These are phyloP conservation scores for Ophioninae sp. DNA, from an alignment of 2,888 invertebrate genomes.

Conservation along the genomic window DNA sequence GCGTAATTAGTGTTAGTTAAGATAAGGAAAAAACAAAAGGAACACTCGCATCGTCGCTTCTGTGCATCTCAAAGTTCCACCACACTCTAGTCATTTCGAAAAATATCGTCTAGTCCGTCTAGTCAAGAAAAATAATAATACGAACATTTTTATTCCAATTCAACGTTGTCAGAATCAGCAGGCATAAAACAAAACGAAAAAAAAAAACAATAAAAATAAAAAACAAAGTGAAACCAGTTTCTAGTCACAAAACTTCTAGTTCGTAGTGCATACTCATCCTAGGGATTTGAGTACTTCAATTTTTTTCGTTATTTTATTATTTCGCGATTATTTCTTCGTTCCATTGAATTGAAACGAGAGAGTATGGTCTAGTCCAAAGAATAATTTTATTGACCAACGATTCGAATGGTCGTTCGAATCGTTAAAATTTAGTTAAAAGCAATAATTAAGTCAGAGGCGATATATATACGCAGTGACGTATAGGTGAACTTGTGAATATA, in stretches of 20 bases:
- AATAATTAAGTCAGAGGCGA: slow-evolving; percentile 28
- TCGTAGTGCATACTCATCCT: slow-evolving; percentile 46
- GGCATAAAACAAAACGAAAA: neutral
- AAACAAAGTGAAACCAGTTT: neutral
- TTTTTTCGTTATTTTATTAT: slow-evolving; percentile 61
- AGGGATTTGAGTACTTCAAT: slow-evolving; percentile 63
- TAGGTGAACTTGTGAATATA: neutral
- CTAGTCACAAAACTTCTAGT: slow-evolving; percentile 45
- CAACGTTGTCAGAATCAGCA: neutral
- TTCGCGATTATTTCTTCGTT: slow-evolving; percentile 71
- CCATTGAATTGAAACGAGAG: slow-evolving; percentile 72
- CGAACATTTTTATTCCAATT: neutral
- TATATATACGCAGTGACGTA: slow-evolving; percentile 4
- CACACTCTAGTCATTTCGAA: slow-evolving; percentile 35
- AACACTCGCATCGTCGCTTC: slow-evolving; percentile 36
- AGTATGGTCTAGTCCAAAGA: slow-evolving; percentile 78
- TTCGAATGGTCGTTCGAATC: slow-evolving; percentile 41
- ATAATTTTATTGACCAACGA: slow-evolving; percentile 45
- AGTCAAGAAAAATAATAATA: slow-evolving; percentile 4
- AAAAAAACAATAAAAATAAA: neutral
- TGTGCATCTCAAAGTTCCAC: neutral
- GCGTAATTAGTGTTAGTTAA: slow-evolving; percentile 30
- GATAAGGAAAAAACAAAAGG: neutral
- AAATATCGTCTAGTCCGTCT: slow-evolving; percentile 8
- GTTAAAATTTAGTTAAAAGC: slow-evolving; percentile 45